Percentiles rank a stretch among this genome's conserved stretches.
Conservation (phyloP, 2,113 vertebrate species). For the Myotis davidii region DNA sequence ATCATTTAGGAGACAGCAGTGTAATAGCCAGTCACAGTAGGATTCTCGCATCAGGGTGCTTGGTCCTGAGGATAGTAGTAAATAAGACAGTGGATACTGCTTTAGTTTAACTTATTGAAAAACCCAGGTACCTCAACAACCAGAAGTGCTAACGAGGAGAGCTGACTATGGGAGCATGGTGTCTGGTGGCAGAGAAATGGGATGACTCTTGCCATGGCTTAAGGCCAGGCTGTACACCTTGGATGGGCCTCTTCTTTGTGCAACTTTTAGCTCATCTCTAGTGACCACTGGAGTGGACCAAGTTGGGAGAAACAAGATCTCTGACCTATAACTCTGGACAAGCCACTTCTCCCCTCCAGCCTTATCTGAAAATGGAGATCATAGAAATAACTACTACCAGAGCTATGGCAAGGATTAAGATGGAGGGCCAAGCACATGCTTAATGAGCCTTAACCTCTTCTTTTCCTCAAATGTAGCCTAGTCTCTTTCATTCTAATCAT, state of each 20-base stretch:
- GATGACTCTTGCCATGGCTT: not conserved
- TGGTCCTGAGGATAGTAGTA: not conserved
- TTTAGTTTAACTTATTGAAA: not conserved
- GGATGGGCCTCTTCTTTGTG: not conserved
- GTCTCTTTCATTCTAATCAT: not conserved
- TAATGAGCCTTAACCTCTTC: not conserved
- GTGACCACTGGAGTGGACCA: not conserved
- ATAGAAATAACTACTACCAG: not conserved
- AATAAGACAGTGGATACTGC: not conserved
- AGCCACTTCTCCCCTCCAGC: not conserved
- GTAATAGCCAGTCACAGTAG: not conserved
- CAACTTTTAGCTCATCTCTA: not conserved
- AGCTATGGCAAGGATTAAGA: not conserved
- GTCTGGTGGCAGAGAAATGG: not conserved
- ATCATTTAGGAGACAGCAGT: not conserved
- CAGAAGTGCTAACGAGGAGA: not conserved
- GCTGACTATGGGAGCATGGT: not conserved
- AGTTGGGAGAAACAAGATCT: not conserved
- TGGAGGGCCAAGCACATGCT: not conserved
- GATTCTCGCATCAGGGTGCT: not conserved
- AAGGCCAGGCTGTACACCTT: not conserved
- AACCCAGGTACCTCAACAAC: too few relatives aligned
- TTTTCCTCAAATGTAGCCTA: not conserved
- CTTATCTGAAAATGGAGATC: not conserved
- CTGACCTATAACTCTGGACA: not conserved